phyloP scores from a whole-genome alignment of 2,113 vertebrate species.

The Peromyscus leucopus region DNA sequence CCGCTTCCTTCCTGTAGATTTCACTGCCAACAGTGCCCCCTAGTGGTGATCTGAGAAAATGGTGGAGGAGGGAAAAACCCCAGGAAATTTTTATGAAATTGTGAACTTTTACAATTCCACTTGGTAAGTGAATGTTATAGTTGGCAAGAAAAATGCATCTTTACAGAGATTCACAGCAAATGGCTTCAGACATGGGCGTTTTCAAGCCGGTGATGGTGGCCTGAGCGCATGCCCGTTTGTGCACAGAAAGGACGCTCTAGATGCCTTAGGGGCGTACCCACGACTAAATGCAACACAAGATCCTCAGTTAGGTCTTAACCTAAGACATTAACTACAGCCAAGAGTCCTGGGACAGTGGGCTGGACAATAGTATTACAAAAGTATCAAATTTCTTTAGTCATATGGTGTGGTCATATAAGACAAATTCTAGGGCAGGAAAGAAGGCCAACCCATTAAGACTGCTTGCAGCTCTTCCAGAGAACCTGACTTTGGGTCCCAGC shows the following conservation, averaged over 20 bases:
- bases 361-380: neutral
- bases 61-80: neutral
- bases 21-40: constrained; percentile 60
- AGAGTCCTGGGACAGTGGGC: neutral
- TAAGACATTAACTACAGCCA: neutral
- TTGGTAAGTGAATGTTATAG: constrained; percentile 73
- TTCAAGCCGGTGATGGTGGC: constrained; percentile 77
- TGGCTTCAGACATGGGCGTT: constrained; percentile 70
- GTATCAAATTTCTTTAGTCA: neutral
- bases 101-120: constrained; percentile 70
- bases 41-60: neutral
- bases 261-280: constrained; percentile 72
- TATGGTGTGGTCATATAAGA: neutral
- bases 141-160: constrained; percentile 75
- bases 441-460: neutral
- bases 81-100: constrained; percentile 14
- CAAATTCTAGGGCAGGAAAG: neutral
- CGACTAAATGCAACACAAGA: neutral
- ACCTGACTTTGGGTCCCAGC: neutral
- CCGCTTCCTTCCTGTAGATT: constrained; percentile 34
- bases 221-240: constrained; percentile 72
- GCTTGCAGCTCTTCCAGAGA: neutral
- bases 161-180: constrained; percentile 71
- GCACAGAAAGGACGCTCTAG: constrained; percentile 72
- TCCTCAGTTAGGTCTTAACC: neutral